Base-by-base conservation (phyloP, 2,888 invertebrate species). In the Rotaria magnacalcarata region DNA sequence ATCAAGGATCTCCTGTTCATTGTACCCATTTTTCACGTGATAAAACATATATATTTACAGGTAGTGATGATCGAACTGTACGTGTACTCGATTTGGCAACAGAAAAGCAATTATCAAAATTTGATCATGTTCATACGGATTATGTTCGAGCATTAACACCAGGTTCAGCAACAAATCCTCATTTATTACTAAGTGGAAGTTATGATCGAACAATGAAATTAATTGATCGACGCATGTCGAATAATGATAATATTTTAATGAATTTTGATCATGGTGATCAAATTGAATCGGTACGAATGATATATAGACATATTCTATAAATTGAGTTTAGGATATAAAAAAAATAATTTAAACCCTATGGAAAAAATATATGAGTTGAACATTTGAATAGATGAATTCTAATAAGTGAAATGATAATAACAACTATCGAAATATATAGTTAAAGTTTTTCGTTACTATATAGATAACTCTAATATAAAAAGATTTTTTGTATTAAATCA, bases 31-130 rank as follows among this genome's bases (percentile, higher is more conserved):
- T 86, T 47, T 75, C 80, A 58, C 74, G 86, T 74, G 84, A 86
- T 80, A 52, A 84, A n/a, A 84, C 84, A 52, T 84, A 75, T 74
- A 84, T 86, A 27, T 84, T 86, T 84, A 86, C 86, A 86, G 96
- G 95, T 90, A 95, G 96, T 5, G 96, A 97, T 92, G 97, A 97
- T 90, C 95, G 95, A 91, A 93, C 94, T 11, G 94, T 95, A 10
- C 93, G 93, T 88, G 89, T 96, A n/a, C 97, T 96, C 96, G 97
- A 97, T 90, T 94, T 97, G 89, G 93, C 95, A 0, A 94, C 94
- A 87, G 96, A 96, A 91, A 93, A 93, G 87, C 93, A 93, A 89
- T 89, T 95, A 43, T 91, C 93, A 34, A 93, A 92, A 47, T 92
- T 91, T 87, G 88, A 89, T 58, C 92, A 92, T 87, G 92, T 92